phyloP scores from a whole-genome alignment of 2,888 invertebrate species.

The Drosophila nr. perissopoda region DNA sequence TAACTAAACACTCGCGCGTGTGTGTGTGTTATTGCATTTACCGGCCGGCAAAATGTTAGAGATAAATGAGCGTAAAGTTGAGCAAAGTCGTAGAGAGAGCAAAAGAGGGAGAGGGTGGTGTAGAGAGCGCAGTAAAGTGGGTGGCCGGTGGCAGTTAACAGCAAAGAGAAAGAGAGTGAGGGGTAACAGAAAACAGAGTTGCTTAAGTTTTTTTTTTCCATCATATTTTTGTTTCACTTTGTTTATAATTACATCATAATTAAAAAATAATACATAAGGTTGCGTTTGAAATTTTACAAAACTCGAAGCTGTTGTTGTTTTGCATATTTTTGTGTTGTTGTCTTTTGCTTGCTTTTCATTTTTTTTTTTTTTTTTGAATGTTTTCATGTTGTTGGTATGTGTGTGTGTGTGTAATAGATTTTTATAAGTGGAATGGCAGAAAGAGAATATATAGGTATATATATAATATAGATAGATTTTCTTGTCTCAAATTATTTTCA shows the following conservation, averaged over 20 bases:
- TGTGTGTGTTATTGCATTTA: slow-evolving; percentile 43
- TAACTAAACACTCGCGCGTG: slow-evolving; percentile 7
- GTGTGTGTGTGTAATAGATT: slow-evolving; percentile 30
- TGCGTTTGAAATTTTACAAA: slow-evolving; percentile 81
- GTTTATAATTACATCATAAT: slow-evolving; percentile 85
- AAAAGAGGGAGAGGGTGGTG: slow-evolving; percentile 1
- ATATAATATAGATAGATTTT: slow-evolving; percentile 31
- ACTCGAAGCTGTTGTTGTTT: slow-evolving; percentile 65
- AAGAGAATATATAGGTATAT: slow-evolving; percentile 48
- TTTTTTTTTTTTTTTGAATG: slow-evolving; percentile 48
- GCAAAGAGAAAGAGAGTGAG: slow-evolving; percentile 5
- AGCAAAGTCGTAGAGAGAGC: slow-evolving; percentile 14
- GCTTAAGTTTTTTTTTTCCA: slow-evolving; percentile 64
- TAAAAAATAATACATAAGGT: slow-evolving; percentile 84
- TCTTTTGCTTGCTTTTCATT: slow-evolving; percentile 35
- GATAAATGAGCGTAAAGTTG: slow-evolving; percentile 33
- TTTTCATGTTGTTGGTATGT: slow-evolving; percentile 31
- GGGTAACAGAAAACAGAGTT: slow-evolving; percentile 59
- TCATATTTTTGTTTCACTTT: slow-evolving; percentile 81
- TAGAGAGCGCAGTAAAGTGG: slow-evolving; percentile 7
- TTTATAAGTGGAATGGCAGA: slow-evolving; percentile 70
- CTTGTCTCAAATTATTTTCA: slow-evolving; percentile 51
- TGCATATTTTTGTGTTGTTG: slow-evolving; percentile 57
- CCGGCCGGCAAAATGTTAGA: slow-evolving; percentile 62
- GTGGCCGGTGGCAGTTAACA: slow-evolving; percentile 13